These are phyloP conservation scores for Leptinotarsa juncta DNA, from an alignment of 2,888 invertebrate genomes.

Conservation along the genomic window DNA sequence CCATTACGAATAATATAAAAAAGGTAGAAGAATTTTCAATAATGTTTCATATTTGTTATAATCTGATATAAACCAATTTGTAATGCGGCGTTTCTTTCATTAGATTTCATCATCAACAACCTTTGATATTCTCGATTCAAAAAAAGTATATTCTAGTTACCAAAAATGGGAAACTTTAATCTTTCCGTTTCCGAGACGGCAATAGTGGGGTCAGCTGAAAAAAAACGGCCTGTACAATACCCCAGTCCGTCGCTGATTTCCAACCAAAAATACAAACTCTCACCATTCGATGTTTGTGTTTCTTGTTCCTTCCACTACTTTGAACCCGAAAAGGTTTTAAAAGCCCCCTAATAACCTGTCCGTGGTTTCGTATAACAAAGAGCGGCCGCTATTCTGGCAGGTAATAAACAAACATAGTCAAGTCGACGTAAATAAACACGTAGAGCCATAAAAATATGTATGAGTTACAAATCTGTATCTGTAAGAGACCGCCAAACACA, in stretches of 20 bases:
- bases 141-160: no score
- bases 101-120: no score
- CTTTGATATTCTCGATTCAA: no score
- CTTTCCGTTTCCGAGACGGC: no score
- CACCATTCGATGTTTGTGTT: constrained; percentile 17
- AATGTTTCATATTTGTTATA: no score
- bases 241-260: constrained; percentile 1
- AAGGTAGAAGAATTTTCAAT: no score
- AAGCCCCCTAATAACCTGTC: constrained; percentile 30
- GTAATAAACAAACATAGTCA: constrained; percentile 43
- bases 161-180: no score
- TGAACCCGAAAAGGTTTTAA: constrained; percentile 17
- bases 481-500: constrained; percentile 27
- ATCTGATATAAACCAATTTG: no score
- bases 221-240: no score
- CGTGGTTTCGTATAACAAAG: constrained; percentile 25
- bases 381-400: constrained; percentile 33
- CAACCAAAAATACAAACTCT: background rate
- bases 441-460: constrained; percentile 33
- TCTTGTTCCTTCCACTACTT: constrained; percentile 14
- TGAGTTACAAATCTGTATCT: constrained; percentile 35
- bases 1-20: no score
- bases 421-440: constrained; percentile 35
- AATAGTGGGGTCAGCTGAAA: no score
- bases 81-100: no score